phyloP scores from a whole-genome alignment of 2,888 invertebrate species.

The Thereva nobilitata region DNA sequence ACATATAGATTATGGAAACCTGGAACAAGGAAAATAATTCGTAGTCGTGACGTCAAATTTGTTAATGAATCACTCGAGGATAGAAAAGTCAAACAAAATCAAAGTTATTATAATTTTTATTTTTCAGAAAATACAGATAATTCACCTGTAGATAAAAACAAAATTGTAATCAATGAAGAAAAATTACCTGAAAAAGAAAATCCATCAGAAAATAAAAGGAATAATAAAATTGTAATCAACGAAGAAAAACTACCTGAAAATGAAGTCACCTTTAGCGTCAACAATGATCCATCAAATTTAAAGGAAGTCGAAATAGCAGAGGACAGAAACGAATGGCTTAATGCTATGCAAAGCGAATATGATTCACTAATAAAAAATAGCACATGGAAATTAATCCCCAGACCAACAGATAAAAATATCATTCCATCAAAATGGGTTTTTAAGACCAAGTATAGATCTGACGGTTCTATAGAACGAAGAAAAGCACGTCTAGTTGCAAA shows the following conservation, averaged over 20 bases:
- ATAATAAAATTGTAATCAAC: too few relatives aligned
- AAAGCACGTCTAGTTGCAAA: too few relatives aligned
- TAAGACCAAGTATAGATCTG: not conserved
- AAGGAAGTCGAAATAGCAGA: not conserved
- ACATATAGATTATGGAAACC: slow-evolving; percentile 37
- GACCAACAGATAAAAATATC: not conserved
- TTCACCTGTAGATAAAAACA: not conserved
- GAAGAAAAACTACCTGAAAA: not conserved
- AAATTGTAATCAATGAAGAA: not conserved
- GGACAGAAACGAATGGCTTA: not conserved
- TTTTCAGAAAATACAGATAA: not conserved
- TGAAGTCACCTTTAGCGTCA: not conserved
- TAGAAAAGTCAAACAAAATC: too few relatives aligned
- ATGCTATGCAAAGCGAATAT: slow-evolving; percentile 10
- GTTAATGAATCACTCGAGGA: not conserved
- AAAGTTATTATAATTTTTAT: too few relatives aligned
- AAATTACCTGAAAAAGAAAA: not conserved
- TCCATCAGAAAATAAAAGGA: not conserved
- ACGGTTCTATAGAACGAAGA: too few relatives aligned
- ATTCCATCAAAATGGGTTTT: slow-evolving; percentile 2
- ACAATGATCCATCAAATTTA: not conserved
- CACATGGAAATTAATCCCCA: not conserved
- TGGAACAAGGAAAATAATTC: not conserved
- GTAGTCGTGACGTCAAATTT: slow-evolving; percentile 36
- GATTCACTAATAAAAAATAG: not conserved